phyloP scores from a whole-genome alignment of 2,113 vertebrate species.

The Gavialis gangeticus region DNA sequence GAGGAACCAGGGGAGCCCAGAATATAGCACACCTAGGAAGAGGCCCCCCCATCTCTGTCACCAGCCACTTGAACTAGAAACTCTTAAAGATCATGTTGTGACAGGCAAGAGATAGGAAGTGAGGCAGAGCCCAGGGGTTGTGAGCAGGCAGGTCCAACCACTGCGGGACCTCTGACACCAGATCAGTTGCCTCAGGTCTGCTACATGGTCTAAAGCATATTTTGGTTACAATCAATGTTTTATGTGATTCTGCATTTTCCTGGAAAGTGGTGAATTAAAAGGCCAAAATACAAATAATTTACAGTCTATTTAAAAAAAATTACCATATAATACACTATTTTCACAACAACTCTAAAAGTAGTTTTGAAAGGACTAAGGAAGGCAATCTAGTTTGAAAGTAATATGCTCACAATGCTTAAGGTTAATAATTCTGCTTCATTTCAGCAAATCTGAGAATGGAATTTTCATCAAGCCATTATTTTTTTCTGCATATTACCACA shows the following conservation, averaged over 20 bases:
- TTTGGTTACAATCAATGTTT: not conserved
- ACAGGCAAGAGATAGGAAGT: too few species aligned
- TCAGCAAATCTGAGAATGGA: not conserved
- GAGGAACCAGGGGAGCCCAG: too few species aligned
- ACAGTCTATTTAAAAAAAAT: not conserved
- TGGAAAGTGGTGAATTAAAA: conserved; percentile 11
- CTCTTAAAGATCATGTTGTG: too few species aligned
- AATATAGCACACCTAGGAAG: too few species aligned
- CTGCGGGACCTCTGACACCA: too few species aligned
- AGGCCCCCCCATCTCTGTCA: too few species aligned
- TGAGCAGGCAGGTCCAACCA: too few species aligned
- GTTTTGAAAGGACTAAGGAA: not conserved
- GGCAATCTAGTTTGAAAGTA: not conserved
- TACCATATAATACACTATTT: not conserved
- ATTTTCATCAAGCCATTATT: not conserved
- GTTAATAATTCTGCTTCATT: not conserved
- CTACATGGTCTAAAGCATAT: not conserved
- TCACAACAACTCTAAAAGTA: not conserved
- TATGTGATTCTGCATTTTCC: not conserved
- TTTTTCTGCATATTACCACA: not conserved
- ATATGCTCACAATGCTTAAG: not conserved
- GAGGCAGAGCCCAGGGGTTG: too few species aligned
- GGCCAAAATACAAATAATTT: not conserved
- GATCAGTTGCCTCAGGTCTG: too few species aligned
- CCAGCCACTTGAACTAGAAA: too few species aligned